Evolutionary conservation across 2,888 invertebrate genomes (phyloP), one percentile per base, ranked within the genome.

Genomic region (Agrotis segetum): DNA sequence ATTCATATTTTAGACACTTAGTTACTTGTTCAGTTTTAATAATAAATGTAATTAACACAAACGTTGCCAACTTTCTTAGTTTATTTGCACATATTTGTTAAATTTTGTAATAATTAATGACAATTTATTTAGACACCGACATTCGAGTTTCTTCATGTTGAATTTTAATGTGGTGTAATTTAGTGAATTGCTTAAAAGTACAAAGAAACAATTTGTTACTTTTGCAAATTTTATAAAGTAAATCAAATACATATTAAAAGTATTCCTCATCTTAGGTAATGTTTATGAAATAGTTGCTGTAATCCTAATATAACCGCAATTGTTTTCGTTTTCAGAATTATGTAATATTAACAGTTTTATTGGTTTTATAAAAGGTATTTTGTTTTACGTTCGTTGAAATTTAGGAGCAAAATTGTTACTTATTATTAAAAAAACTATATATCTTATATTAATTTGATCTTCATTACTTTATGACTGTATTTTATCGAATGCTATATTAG

Each of bases 141-240:
- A 91, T 95, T 93, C 91, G 87, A 91, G 92, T 92, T 93, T 91
- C 90, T 92, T 92, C 92, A 88, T 93, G 93, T 95, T 95, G 91
- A 93, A 94, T 94, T 88, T 93, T 91, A 92, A 92, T 93, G 92
- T 92, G 92, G 95, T 95, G 96, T 96, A 95, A 96, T 95, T 95
- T 96, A 96, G 96, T 95, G 96, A 97, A 97, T 97, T 97, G 97
- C 97, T 97, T 97, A 96, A 95, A 97, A 97, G 97, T 97, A 97
- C 97, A 97, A 97, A 96, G 92, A 96, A 95, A 96, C 96, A 94
- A 96, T 97, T 97, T 96, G 97, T 97, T 97, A 97, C 97, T 97
- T 97, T 97, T 97, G 97, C 97, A 97, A 97, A 97, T 97, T 97
- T 97, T 97, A 97, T 97, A 95, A 96, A 96, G 85, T 94, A 93